Percentiles rank a stretch among this genome's conserved stretches.
Conservation (phyloP, 2,797 vertebrate genomes). For the Martes flavigula region DNA sequence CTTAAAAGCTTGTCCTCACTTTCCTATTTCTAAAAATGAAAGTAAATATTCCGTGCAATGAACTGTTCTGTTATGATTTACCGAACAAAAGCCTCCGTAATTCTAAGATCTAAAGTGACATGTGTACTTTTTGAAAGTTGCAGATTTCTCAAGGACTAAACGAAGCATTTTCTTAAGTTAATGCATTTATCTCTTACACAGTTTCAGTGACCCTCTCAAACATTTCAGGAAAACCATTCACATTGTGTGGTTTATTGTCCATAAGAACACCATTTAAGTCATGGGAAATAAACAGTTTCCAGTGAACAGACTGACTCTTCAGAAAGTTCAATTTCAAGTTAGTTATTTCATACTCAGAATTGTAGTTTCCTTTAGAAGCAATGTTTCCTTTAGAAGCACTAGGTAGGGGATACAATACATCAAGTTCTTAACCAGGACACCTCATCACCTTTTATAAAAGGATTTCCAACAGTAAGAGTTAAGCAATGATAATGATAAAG, state of each 20-base stretch:
- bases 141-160: constrained; percentile 64
- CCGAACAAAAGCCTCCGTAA: not conserved
- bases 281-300: constrained; percentile 60
- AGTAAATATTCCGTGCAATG: not conserved
- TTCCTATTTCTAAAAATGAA: not conserved
- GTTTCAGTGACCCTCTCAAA: constrained; percentile 54
- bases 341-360: constrained; percentile 37
- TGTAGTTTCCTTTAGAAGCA: not conserved
- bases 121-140: constrained; percentile 32
- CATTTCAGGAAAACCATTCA: constrained; percentile 8
- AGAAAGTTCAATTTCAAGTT: constrained; percentile 65
- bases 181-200: constrained; percentile 40
- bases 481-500: not conserved
- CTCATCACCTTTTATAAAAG: not conserved
- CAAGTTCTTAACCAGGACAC: not conserved
- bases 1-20: not conserved
- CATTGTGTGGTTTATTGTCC: constrained; percentile 59
- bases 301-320: constrained; percentile 27
- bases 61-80: not conserved
- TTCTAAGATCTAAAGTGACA: constrained; percentile 40
- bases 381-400: not conserved
- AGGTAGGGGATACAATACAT: not conserved
- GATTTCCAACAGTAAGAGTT: constrained; percentile 2
- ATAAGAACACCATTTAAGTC: constrained; percentile 59
- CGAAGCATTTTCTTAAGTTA: constrained; percentile 53